Base-by-base conservation (phyloP, 2,888 invertebrate genomes). In the Petrolisthes cinctipes region DNA sequence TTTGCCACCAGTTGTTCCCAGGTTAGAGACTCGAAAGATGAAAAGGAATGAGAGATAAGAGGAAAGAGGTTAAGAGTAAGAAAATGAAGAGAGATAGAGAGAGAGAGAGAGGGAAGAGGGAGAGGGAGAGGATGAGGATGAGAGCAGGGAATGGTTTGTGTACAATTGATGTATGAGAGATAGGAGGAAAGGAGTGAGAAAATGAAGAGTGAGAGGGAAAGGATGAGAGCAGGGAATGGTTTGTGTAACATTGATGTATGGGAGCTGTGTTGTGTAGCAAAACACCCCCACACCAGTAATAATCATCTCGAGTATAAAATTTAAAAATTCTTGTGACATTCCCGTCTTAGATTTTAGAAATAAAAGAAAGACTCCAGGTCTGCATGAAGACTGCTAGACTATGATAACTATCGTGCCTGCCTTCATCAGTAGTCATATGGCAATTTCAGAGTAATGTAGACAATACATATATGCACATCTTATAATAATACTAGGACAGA, bases 321-420 rank as follows among this genome's bases (percentile, higher is more conserved):
- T 66, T 68, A 66, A 14, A 68, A 66, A 66, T 56, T 51, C 71
- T 71, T 85, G 81, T 85, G 87, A 87, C 87, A 87, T 87, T 87
- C 87, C 87, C 84, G 73, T 83, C 75, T 78, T 87, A 84, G 84
- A 57, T 81, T 81, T 5, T 83, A 87, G 84, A 9, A 37, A 1
- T 37, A 37, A 37, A 37, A 71, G 71, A 61, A 79, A 75, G 66
- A 87, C 81, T 83, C 81, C 83, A 87, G 87, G 84, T 80, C 83
- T 84, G 71, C 81, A 85, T 71, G 81, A 80, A 85, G 71, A 78
- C 56, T 81, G 9, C 66, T 66, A 37, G 79, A 79, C 37, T 37
- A 85, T 71, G 68, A 84, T 78, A 66, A 84, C 75, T 85, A 85
- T 51, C 76, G 57, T 85, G 79, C 61, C 76, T 85, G 79, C 79